These are phyloP conservation scores for Tachina fera DNA, from an alignment of 2,888 invertebrate genomes.

Conservation along the genomic window DNA sequence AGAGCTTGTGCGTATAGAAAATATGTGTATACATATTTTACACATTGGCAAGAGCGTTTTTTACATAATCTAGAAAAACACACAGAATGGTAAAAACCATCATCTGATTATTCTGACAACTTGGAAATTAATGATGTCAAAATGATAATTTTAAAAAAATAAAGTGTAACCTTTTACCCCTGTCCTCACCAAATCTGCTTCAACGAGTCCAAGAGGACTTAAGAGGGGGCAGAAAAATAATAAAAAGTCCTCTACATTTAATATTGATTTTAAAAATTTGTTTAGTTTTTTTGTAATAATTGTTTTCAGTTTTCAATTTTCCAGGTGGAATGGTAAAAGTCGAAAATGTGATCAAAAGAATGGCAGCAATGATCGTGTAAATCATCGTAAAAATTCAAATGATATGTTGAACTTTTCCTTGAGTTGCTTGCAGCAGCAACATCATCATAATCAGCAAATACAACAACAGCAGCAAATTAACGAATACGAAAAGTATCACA, in stretches of 20 bases:
- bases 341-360: slow-evolving; percentile 81
- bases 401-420: slow-evolving; percentile 80
- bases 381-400: slow-evolving; percentile 82
- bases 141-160: no score
- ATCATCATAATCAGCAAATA: slow-evolving; percentile 71
- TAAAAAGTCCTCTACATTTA: no score
- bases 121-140: no score
- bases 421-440: slow-evolving; percentile 76
- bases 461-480: slow-evolving; percentile 70
- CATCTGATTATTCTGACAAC: no score
- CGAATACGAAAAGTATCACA: slow-evolving; percentile 75
- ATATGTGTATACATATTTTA: no score
- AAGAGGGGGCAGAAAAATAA: no score
- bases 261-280: not conserved
- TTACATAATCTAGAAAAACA: no score
- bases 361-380: slow-evolving; percentile 81
- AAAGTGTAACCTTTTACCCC: no score
- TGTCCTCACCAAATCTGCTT: no score
- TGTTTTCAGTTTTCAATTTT: slow-evolving; percentile 64
- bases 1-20: not conserved
- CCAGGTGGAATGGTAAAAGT: slow-evolving; percentile 81
- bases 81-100: no score
- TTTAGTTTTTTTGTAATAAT: slow-evolving; percentile 27
- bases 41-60: not conserved
- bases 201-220: no score